phyloP scores from a whole-genome alignment of 1,140 invertebrate species.

The Rhopalosiphum maidis region DNA sequence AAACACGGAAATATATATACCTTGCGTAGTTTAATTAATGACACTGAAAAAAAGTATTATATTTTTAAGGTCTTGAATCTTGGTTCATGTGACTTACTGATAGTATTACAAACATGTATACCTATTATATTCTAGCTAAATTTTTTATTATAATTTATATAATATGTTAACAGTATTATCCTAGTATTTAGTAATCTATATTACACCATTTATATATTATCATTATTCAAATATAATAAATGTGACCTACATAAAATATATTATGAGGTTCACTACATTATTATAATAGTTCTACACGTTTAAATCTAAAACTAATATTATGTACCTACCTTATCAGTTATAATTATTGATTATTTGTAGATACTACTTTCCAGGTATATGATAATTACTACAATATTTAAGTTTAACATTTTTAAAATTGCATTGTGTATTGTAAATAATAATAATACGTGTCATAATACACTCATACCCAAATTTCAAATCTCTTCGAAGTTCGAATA shows the following conservation, averaged over 20 bases:
- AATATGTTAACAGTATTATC: neutral
- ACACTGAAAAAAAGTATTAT: neutral
- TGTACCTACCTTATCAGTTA: neutral
- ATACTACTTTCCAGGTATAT: too few species aligned
- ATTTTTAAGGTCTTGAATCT: neutral
- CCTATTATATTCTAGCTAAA: neutral
- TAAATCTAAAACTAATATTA: neutral
- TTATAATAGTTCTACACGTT: neutral
- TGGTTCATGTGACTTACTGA: neutral
- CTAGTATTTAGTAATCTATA: neutral
- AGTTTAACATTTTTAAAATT: too few species aligned
- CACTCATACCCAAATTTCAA: too few species aligned
- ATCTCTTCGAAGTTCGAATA: too few species aligned
- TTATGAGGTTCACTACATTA: neutral
- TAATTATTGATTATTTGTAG: neutral
- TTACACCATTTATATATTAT: neutral
- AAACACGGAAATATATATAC: neutral
- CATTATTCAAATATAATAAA: neutral
- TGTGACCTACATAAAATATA: neutral
- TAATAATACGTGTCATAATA: too few species aligned
- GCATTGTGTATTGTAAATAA: too few species aligned
- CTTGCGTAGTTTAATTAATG: neutral
- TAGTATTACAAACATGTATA: neutral
- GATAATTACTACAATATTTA: neutral
- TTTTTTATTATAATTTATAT: neutral